A percentile compares a stretch with the other conserved stretches of the same genome.
Evolutionary conservation across 2,888 invertebrate genomes (phyloP).

Genomic region (Rutpela maculata): DNA sequence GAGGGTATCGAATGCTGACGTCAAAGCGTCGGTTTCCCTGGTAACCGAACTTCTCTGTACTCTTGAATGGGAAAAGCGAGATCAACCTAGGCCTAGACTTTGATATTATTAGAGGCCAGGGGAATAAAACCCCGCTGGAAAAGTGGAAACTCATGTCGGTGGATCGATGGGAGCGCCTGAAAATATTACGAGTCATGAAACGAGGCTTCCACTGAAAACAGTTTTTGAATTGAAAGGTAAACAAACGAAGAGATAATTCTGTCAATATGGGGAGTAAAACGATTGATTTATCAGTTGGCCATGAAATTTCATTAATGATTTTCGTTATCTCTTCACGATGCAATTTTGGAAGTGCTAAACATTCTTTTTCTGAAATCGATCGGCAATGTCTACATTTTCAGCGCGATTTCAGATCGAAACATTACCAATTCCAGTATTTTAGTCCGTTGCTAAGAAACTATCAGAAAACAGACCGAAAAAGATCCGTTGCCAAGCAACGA

Average conservation of each 20-base stretch:
- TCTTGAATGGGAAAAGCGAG: constrained; percentile 38
- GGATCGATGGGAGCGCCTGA: constrained; percentile 30
- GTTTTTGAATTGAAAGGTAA: constrained; percentile 1
- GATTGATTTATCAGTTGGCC: not conserved
- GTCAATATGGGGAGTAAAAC: not conserved
- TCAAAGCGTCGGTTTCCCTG: constrained; percentile 48
- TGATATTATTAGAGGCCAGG: constrained; percentile 36
- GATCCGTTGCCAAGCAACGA: too few species aligned
- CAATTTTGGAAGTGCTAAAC: too few species aligned
- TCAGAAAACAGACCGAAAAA: too few species aligned
- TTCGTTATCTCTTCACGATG: not conserved
- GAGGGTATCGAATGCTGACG: constrained; percentile 46
- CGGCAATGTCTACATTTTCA: too few species aligned
- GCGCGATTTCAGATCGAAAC: too few species aligned
- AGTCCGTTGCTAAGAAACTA: too few species aligned
- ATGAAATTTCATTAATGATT: constrained; percentile 3
- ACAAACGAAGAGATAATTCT: not conserved
- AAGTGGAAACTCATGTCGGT: constrained; percentile 24
- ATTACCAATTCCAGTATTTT: too few species aligned
- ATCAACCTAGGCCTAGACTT: constrained; percentile 47
- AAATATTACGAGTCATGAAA: not conserved
- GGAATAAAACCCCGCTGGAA: constrained; percentile 22
- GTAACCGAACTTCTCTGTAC: constrained; percentile 34
- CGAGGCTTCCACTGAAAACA: not conserved
- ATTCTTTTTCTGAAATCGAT: too few species aligned